phyloP scores from a whole-genome alignment of 1,140 invertebrate genomes.

The Laupala kohalensis region DNA sequence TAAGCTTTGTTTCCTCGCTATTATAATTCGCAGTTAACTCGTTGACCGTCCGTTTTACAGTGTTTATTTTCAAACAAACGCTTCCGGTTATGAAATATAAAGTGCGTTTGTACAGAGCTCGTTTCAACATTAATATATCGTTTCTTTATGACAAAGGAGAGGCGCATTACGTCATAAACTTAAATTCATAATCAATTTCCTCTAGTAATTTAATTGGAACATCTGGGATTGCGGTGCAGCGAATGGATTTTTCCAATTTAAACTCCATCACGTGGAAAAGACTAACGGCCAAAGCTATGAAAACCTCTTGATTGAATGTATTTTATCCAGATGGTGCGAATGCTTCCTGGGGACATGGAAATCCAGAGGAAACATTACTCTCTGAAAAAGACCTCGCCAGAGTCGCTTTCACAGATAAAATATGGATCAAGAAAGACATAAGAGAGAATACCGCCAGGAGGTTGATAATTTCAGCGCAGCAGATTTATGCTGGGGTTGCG shows the following conservation, averaged over 20 bases:
- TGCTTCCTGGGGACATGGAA: background rate
- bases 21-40: background rate
- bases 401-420: background rate
- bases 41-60: background rate
- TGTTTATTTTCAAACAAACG: background rate
- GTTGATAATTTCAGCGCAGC: background rate
- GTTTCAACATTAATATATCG: background rate
- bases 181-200: background rate
- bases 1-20: background rate
- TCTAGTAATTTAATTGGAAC: background rate
- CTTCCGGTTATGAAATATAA: background rate
- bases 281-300: background rate
- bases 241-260: background rate
- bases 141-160: background rate
- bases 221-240: no score
- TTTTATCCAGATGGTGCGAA: background rate
- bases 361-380: background rate
- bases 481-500: background rate
- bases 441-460: background rate
- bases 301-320: background rate
- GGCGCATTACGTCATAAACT: background rate
- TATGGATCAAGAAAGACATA: background rate
- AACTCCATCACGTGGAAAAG: background rate
- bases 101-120: background rate
- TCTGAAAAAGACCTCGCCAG: background rate